phyloP scores from a whole-genome alignment of 2,797 vertebrate species.

The Melanotaenia nigrans region DNA sequence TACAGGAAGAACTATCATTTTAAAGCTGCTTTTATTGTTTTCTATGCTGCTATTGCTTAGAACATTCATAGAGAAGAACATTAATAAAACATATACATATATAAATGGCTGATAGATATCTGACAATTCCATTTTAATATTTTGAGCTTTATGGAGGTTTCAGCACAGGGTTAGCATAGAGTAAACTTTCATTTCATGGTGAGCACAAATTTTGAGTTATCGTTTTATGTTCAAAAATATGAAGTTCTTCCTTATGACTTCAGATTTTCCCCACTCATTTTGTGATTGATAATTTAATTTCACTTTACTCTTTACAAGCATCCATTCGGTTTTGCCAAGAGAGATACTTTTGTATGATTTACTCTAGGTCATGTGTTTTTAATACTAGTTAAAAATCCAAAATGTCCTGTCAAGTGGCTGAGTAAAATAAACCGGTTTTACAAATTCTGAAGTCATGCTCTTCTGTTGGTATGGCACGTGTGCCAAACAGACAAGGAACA shows the following conservation, averaged over 20 bases:
- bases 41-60: too few species aligned
- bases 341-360: neutral
- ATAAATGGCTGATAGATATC: too few species aligned
- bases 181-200: constrained; percentile 12
- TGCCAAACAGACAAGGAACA: neutral
- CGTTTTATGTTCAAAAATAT: neutral
- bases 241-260: neutral
- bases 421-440: neutral
- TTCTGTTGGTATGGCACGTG: neutral
- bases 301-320: constrained; percentile 2
- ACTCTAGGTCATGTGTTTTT: constrained; percentile 1
- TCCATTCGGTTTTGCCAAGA: constrained; percentile 13
- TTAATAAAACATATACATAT: too few species aligned
- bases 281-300: constrained; percentile 39
- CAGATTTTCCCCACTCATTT: constrained; percentile 22
- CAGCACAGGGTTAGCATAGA: constrained; percentile 7
- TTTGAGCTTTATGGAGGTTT: neutral
- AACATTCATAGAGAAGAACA: too few species aligned
- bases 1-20: too few species aligned
- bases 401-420: neutral
- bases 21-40: too few species aligned
- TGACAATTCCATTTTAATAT: too few species aligned
- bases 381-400: neutral
- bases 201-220: neutral
- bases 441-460: neutral